These are phyloP conservation scores for Caenorhabditis auriculariae DNA, from an alignment of 2,888 invertebrate species.

Conservation along the genomic window DNA sequence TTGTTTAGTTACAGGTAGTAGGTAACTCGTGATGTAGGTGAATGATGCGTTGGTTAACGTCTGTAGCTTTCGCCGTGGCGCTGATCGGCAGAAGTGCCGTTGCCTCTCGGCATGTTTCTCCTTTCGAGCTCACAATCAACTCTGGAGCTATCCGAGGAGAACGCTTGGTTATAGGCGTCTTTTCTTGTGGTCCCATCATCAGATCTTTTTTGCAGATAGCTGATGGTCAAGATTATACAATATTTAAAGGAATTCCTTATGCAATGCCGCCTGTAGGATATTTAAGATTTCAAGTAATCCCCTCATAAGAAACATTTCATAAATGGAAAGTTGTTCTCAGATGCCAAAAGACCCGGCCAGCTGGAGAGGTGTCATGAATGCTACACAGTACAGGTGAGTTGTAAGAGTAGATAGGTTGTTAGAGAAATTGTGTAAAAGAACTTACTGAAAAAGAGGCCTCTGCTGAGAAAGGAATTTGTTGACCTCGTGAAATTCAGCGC, in stretches of 20 bases:
- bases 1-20: too few relatives aligned
- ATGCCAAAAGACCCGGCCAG: constrained; percentile 59
- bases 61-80: too few relatives aligned
- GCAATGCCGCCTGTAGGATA: constrained; percentile 63
- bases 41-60: too few relatives aligned
- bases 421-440: too few relatives aligned
- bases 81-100: too few relatives aligned
- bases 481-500: too few relatives aligned
- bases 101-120: constrained; percentile 32
- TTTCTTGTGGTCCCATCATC: background rate
- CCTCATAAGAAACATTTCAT: background rate
- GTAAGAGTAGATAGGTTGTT: too few relatives aligned
- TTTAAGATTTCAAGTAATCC: constrained; percentile 55
- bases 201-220: constrained; percentile 22
- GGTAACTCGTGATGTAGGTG: too few relatives aligned
- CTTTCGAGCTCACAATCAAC: constrained; percentile 60
- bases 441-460: too few relatives aligned
- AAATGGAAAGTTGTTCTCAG: constrained; percentile 27
- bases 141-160: constrained; percentile 62
- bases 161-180: constrained; percentile 29
- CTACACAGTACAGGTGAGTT: constrained; percentile 57
- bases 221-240: constrained; percentile 56
- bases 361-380: constrained; percentile 64
- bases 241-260: constrained; percentile 64
- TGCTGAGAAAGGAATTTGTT: background rate